phyloP scores from a whole-genome alignment of 2,888 invertebrate genomes.

The Melanotus villosus region DNA sequence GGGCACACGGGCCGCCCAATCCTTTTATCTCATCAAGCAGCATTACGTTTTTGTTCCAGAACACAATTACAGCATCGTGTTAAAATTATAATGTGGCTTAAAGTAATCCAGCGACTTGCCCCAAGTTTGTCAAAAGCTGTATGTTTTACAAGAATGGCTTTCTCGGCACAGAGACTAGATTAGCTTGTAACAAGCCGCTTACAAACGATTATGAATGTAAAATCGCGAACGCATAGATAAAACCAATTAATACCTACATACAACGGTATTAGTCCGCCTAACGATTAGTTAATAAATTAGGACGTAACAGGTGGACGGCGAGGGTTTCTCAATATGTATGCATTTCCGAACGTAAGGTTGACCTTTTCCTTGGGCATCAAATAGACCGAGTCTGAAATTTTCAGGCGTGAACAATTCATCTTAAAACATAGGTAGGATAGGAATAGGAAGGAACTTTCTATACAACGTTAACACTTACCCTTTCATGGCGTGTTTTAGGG shows the following conservation, averaged over 20 bases:
- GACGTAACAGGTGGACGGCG: slow-evolving; percentile 38
- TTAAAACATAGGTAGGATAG: neutral
- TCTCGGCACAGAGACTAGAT: slow-evolving; percentile 12
- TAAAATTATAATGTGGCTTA: slow-evolving; percentile 21
- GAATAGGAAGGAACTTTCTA: neutral
- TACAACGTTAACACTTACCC: too few relatives aligned
- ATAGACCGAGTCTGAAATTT: slow-evolving; percentile 6
- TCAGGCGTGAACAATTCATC: slow-evolving; percentile 4
- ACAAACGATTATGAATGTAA: slow-evolving; percentile 34
- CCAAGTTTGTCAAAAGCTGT: slow-evolving; percentile 14
- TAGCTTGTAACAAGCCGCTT: slow-evolving; percentile 28
- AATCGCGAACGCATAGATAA: slow-evolving; percentile 26
- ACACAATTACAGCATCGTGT: slow-evolving; percentile 15
- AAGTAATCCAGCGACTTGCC: slow-evolving; percentile 20
- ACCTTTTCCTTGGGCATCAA: neutral
- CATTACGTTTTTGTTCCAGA: slow-evolving; percentile 7
- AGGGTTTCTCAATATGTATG: slow-evolving; percentile 23
- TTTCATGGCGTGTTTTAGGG: too few relatives aligned
- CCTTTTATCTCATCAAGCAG: slow-evolving; percentile 18
- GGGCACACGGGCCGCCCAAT: neutral
- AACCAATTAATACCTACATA: slow-evolving; percentile 35
- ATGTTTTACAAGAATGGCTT: slow-evolving; percentile 2
- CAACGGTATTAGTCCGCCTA: slow-evolving; percentile 25
- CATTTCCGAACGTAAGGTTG: slow-evolving; percentile 18
- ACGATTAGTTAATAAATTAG: slow-evolving; percentile 39